Evolutionary conservation across 2,113 vertebrate genomes (phyloP).

Genomic region (Gobius niger): DNA sequence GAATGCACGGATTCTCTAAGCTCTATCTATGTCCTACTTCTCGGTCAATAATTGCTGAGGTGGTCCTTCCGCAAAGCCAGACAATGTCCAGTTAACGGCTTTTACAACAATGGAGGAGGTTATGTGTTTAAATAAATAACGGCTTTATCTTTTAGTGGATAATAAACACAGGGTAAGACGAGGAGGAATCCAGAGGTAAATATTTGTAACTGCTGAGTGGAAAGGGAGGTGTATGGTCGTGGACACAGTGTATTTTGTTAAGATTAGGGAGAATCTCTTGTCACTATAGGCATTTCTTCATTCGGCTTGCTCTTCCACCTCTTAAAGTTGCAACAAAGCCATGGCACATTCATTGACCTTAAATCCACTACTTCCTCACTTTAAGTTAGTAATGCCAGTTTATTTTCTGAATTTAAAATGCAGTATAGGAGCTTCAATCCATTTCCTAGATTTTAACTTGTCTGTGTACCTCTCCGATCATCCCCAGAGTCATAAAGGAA

Average conservation of each 20-base stretch:
- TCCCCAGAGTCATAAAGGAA: too few species aligned
- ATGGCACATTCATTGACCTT: too few species aligned
- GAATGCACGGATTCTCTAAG: neutral
- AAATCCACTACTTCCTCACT: too few species aligned
- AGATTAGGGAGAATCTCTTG: neutral
- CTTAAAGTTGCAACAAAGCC: neutral
- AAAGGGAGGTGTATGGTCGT: neutral
- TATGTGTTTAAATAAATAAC: neutral
- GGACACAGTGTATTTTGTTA: too few species aligned
- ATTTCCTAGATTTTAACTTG: too few species aligned
- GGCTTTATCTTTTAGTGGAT: slow-evolving; percentile 1
- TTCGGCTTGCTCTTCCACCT: neutral
- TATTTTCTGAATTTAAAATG: too few species aligned
- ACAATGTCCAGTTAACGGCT: neutral
- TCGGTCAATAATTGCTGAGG: slow-evolving; percentile 5
- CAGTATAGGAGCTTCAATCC: too few species aligned
- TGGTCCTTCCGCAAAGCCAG: neutral
- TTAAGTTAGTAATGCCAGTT: too few species aligned
- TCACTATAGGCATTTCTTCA: neutral
- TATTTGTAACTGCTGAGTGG: neutral
- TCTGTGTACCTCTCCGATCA: too few species aligned
- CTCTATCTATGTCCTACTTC: neutral
- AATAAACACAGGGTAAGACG: neutral
- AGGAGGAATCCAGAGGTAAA: neutral
- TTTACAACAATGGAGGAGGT: neutral